These are phyloP conservation scores for Mormoops blainvillei DNA, from an alignment of 2,113 vertebrate genomes.

Conservation along the genomic window DNA sequence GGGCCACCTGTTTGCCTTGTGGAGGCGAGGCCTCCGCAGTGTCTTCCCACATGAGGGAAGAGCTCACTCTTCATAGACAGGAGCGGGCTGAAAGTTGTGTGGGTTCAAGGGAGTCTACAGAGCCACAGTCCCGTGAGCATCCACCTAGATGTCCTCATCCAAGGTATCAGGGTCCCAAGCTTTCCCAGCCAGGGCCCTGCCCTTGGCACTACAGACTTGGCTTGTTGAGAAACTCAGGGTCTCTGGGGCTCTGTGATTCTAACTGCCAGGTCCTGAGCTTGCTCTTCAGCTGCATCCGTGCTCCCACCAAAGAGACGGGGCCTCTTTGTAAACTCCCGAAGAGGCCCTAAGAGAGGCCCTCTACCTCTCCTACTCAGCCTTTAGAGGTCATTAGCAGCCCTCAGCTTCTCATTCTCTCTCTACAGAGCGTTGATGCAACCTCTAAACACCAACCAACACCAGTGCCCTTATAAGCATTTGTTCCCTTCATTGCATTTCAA, in stretches of 20 bases:
- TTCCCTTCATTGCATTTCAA: not conserved
- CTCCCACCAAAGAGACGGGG: not conserved
- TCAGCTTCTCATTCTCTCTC: not conserved
- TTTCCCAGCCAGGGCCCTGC: not conserved
- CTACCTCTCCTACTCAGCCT: not conserved
- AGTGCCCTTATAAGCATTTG: not conserved
- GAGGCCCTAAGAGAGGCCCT: not conserved
- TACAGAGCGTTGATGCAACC: not conserved
- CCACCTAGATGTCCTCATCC: not conserved
- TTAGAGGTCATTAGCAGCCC: not conserved
- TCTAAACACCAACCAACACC: not conserved
- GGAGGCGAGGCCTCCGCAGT: not conserved
- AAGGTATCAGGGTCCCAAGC: not conserved
- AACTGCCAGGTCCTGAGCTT: not conserved
- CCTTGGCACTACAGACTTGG: not conserved
- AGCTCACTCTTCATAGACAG: not conserved
- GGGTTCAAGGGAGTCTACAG: not conserved
- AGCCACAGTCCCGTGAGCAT: not conserved
- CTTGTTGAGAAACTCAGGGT: not conserved
- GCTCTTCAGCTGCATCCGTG: not conserved
- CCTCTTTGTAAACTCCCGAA: not conserved
- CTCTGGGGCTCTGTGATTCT: not conserved
- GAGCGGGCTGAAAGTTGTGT: not conserved
- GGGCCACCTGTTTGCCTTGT: not conserved
- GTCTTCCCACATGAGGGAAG: not conserved